Conservation (phyloP, 2,113 vertebrate genomes). For the Cyanoderma ruficeps region DNA sequence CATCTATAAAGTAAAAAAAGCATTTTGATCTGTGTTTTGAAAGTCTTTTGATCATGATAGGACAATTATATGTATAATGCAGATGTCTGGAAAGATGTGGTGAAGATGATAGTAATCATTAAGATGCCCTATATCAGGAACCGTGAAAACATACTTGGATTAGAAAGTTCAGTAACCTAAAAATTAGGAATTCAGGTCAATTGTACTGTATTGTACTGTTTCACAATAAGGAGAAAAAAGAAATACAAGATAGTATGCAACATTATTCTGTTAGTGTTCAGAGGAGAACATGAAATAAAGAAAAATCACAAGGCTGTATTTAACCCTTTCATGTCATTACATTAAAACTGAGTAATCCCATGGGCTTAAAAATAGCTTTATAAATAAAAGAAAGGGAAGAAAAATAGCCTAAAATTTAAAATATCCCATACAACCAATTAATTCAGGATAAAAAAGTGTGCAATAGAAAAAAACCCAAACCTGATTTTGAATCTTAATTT, state of each 20-base stretch:
- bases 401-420: background rate
- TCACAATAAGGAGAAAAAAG: background rate
- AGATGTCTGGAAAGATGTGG: background rate
- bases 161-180: background rate
- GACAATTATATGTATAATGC: background rate
- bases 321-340: background rate
- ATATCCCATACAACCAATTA: background rate
- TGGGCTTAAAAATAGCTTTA: background rate
- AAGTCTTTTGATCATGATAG: background rate
- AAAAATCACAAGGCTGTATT: background rate
- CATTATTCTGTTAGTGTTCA: background rate
- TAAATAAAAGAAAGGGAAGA: background rate
- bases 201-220: background rate
- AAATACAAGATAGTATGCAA: background rate
- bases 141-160: background rate
- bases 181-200: background rate
- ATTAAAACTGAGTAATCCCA: background rate
- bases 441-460: background rate
- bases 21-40: background rate
- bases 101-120: background rate
- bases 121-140: background rate
- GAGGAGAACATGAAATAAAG: background rate
- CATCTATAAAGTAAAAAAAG: background rate
- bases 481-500: background rate
- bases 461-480: background rate